These are phyloP conservation scores for Sebastes matsubarae DNA, from an alignment of 2,797 vertebrate genomes.

Conservation along the genomic window DNA sequence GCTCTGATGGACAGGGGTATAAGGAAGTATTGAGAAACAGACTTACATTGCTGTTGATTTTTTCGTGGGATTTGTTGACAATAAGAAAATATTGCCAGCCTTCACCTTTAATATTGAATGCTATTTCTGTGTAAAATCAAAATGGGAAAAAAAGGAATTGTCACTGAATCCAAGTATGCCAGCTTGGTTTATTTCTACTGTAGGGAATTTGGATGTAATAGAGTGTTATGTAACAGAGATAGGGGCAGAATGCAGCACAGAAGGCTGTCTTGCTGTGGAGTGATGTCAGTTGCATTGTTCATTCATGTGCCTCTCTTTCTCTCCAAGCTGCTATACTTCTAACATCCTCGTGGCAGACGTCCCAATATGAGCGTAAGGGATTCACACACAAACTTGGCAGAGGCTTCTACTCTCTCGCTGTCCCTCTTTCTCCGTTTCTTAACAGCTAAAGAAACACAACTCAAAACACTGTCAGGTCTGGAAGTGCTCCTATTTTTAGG, in stretches of 20 bases:
- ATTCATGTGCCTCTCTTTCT: constrained; percentile 52
- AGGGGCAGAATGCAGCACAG: constrained; percentile 54
- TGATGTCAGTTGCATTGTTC: constrained; percentile 61
- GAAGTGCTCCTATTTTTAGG: constrained; percentile 71
- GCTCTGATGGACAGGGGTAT: not conserved
- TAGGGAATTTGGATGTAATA: constrained; percentile 38
- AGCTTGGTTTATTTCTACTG: constrained; percentile 33
- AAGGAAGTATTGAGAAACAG: not conserved
- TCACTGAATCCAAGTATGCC: constrained; percentile 35
- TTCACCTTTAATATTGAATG: not conserved
- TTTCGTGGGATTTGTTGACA: not conserved
- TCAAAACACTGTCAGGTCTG: constrained; percentile 56
- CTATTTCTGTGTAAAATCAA: constrained; percentile 28
- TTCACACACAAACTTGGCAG: constrained; percentile 50
- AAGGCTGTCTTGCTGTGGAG: constrained; percentile 47
- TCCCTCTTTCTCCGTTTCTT: constrained; percentile 38
- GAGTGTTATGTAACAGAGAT: constrained; percentile 55
- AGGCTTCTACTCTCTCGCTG: constrained; percentile 30
- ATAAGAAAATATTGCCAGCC: not conserved
- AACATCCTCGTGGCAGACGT: constrained; percentile 52
- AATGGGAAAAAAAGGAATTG: not conserved
- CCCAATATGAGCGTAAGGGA: constrained; percentile 49
- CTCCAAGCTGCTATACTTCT: constrained; percentile 40
- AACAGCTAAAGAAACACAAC: constrained; percentile 57
- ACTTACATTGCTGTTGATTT: not conserved